A percentile compares a stretch with the other conserved stretches of the same genome.
Conservation (phyloP, 2,888 invertebrate genomes). For the Patella depressa region DNA sequence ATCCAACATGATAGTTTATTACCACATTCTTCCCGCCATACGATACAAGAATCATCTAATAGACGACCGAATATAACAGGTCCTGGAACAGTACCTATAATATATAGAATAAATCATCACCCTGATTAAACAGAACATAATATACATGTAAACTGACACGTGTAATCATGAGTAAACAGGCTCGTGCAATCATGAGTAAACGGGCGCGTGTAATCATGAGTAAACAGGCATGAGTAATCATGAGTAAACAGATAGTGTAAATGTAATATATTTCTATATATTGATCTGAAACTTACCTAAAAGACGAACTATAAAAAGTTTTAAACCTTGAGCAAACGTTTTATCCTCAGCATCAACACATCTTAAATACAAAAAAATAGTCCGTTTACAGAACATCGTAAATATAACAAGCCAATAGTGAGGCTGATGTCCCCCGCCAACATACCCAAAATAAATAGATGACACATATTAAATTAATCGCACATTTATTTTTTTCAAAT, state of each 20-base stretch:
- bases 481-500: too few relatives aligned
- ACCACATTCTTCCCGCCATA: slow-evolving; percentile 79
- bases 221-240: not conserved
- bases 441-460: too few relatives aligned
- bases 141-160: too few relatives aligned
- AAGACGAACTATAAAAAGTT: slow-evolving; percentile 38
- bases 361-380: slow-evolving; percentile 23
- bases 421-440: too few relatives aligned
- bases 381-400: not conserved
- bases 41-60: slow-evolving; percentile 79
- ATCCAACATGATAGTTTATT: slow-evolving; percentile 79
- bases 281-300: slow-evolving; percentile 35
- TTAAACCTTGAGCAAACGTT: slow-evolving; percentile 42
- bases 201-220: too few relatives aligned
- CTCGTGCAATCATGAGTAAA: too few relatives aligned
- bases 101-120: too few relatives aligned
- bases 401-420: too few relatives aligned
- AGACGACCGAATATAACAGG: slow-evolving; percentile 82
- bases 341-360: slow-evolving; percentile 42
- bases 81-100: slow-evolving; percentile 74
- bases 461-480: too few relatives aligned
- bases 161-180: too few relatives aligned
- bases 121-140: too few relatives aligned
- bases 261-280: not conserved
- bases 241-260: not conserved